Evolutionary conservation across 1,140 invertebrate species (phyloP).

Genomic region (Dreissena polymorpha): DNA sequence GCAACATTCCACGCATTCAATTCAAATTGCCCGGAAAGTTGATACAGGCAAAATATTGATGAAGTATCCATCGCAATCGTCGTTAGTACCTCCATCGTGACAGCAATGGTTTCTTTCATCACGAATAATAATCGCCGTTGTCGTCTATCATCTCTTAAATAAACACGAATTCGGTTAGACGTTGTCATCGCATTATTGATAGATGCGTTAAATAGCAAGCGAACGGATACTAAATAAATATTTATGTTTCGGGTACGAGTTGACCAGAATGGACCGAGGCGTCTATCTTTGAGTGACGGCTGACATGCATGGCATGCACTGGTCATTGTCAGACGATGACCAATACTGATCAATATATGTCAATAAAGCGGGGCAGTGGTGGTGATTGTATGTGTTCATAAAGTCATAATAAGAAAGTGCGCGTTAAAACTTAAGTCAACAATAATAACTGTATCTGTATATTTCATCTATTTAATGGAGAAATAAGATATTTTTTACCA

Average conservation of each 20-base stretch:
- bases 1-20: too few relatives aligned
- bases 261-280: conserved; percentile 25
- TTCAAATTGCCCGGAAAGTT: conserved; percentile 6
- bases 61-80: conserved; percentile 9
- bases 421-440: too few relatives aligned
- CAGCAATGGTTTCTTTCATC: neutral
- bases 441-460: too few relatives aligned
- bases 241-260: conserved; percentile 34
- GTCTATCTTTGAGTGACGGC: conserved; percentile 32
- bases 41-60: conserved; percentile 45
- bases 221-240: conserved; percentile 43
- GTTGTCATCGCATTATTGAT: conserved; percentile 16
- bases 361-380: too few relatives aligned
- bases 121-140: neutral
- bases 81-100: conserved; percentile 13
- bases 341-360: neutral
- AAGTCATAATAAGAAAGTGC: too few relatives aligned
- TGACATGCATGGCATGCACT: conserved; percentile 51
- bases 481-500: too few relatives aligned
- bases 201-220: conserved; percentile 40
- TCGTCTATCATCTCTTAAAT: conserved; percentile 30
- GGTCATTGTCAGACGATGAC: conserved; percentile 46
- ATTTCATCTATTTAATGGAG: too few relatives aligned
- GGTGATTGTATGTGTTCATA: too few relatives aligned
- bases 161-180: conserved; percentile 23